Evolutionary conservation across 1,140 invertebrate species (phyloP), one percentile per base, ranked within the genome.

Genomic region (Euglossa dilemma): DNA sequence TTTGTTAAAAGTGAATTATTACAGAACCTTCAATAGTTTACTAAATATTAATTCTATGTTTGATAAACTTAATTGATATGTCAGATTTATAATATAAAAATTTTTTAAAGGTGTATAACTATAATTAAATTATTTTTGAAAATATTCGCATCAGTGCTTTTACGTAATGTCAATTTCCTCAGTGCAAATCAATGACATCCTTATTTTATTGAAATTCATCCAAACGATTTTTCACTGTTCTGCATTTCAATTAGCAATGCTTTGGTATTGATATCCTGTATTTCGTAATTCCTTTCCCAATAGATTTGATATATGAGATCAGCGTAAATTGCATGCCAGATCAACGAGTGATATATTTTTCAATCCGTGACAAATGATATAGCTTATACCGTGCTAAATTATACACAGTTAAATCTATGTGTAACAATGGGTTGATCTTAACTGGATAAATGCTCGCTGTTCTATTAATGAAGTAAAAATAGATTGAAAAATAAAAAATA

Each of bases 301-400:
- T 77, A 67, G 23, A 67, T 67, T 56, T 67, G 75, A 56, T 67
- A 50, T 77, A 77, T 11, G 75, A 56, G 63, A 69, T 54, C 56
- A 69, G 50, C 63, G 18, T 63, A 25, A 45, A 54, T 77, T 67
- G 75, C 47, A 56, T n/a, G 50, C 16, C 75, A 66, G 50, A 77
- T 77, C 23, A 50, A 20, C 36, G 50, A 25, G 20, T 25, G 36
- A 67, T 25, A 56, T n/a, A 45, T 77, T 67, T 77, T 77, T 77
- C 75, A 56, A 56, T 66, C 43, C 28, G 20, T 67, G 63, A 25
- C 16, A 18, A 77, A 67, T 52, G 23, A 7, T 6, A 18, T 8
- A 20, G 14, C 18, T 28, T 56, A 56, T 43, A 56, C 43, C 20
- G 2, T 12, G n/a, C 4, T 14, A 56, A 77, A 77, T 77, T 56